Base-by-base conservation (phyloP, 2,888 invertebrate species). In the Heliothis peltigera region DNA sequence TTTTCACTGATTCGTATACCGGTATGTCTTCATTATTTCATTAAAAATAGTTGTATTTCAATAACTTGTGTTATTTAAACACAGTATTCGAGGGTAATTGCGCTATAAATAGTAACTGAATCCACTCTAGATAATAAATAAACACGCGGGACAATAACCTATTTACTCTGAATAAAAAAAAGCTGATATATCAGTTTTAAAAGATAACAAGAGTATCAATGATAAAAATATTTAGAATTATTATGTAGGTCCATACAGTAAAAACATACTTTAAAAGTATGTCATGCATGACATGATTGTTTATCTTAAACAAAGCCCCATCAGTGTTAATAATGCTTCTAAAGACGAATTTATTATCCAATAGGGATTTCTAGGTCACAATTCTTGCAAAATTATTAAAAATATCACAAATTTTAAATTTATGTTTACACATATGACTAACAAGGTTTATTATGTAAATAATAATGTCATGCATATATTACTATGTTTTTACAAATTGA, bases 111-210 rank as follows among this genome's bases (percentile, higher is more conserved):
- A 82, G 80, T 82, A 75, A 21, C 17, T 64, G 69, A 77, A 75
- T 75, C 68, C 69, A 74, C 69, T 64, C 76, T 74, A 64, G 64
- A 75, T 76, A 73, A 81, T 84, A 85, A 85, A 86, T 81, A 86
- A 87, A 87, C 86, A 86, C 82, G 86, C 84, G 83, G 83, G 73
- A 79, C 77, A 86, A 75, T 88, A 89, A 89, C 89, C 89, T 89
- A 88, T 77, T 53, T 69, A 64, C 32, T 47, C 35, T 25, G 25
- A 42, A 7, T 56, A 15, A 21, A 59, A 43, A 63, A 19, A 47
- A 15, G 25, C 39, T 32, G n/a, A n/a, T n/a, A n/a, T 42, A 22
- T 19, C 7, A 18, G 1, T 22, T 18, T 8, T 39, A 42, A 10
- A 28, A 61, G 53, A 54, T 51, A 58, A 12, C 32, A 55, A 18